Evolutionary conservation across 2,113 vertebrate species (phyloP), one percentile per base, ranked within the genome.

Genomic region (Jacana jacana): DNA sequence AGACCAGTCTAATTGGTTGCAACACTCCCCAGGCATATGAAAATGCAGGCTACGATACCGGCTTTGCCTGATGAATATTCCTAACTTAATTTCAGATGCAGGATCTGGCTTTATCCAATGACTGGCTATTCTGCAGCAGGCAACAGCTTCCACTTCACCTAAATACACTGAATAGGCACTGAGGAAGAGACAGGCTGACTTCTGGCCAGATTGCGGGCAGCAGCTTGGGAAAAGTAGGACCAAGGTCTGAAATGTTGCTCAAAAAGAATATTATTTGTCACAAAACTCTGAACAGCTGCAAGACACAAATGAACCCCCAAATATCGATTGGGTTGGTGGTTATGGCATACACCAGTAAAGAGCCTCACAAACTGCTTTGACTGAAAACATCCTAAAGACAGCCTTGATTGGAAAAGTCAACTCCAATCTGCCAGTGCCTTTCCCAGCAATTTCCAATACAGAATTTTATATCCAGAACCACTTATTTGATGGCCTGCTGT

Each of bases 291-390:
- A 68, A 64, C 10, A 48, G 33, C 17, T 78, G 40, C 8, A 78
- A 30, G 49, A 81, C 44, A 55, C 7, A 68, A 86, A 63, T 0
- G 11, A 51, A 14, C 4, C 15, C 44, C 6, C 30, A 60, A 3
- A 57, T 13, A 70, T 5, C 40, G 58, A 42, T 13, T 35, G 27
- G 68, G 77, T 13, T 55, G 52, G 18, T 68, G 71, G 42, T 28
- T 46, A 25, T 5, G 28, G 49, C 13, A 57, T 2, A 5, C 0
- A 10, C 13, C 15, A n/a, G 60, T 31, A 70, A 79, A 61, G 10
- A 13, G 30, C 0, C 2, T 37, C 37, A 58, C 61, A 89, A 70
- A 52, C 1, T 19, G n/a, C 3, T 83, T 52, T 0, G 2, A 65
- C 15, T 55, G 42, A 86, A 76, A 69, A 83, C 4, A 4, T 17